Base-by-base conservation (phyloP, 2,888 invertebrate species). In the Resseliella maxima region DNA sequence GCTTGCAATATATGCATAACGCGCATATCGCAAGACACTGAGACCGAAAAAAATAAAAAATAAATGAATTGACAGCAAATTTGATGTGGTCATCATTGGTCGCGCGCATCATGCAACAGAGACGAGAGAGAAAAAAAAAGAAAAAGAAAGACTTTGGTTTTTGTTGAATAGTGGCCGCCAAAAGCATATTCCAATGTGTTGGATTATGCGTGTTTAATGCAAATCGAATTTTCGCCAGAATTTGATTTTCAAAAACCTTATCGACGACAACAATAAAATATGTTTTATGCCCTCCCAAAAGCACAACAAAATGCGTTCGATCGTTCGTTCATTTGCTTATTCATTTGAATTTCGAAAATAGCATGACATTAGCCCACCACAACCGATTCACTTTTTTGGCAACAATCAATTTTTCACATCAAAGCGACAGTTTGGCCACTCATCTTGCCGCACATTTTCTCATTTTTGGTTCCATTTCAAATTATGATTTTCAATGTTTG, bases 331-430 rank as follows among this genome's bases (percentile, higher is more conserved):
- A 8, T 2, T 41, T 41, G 41, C 12, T 24, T 72, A n/a, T 81
- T 35, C n/a, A 8, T 5, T 41, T 12, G 15, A 36, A 36, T 12
- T 41, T 24, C 31, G 41, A 41, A 85, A 24, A 45, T 27, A 45
- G 24, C 36, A 72, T 72, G 72, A 83, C 38, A 83, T 83, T 83
- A 83, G 83, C 38, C 83, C 83, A 83, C 83, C 38, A n/a, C 72
- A 72, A 72, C 72, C 72, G 35, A 72, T 5, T 27, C 12, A 5
- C 59, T 59, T 72, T 72, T 72, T 72, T 72, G 72, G 72, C 72
- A 83, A 83, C 36, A 83, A 38, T 83, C 83, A 83, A 83, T 83
- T 83, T 83, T 83, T 83, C 83, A 83, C 83, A 83, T 83, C 72
- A 72, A 72, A 72, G 31, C 1, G 72, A 72, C 72, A 72, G 72